Evolutionary conservation across 2,888 invertebrate species (phyloP), one percentile per base, ranked within the genome.

Genomic region (Gisinianus flammeolus): DNA sequence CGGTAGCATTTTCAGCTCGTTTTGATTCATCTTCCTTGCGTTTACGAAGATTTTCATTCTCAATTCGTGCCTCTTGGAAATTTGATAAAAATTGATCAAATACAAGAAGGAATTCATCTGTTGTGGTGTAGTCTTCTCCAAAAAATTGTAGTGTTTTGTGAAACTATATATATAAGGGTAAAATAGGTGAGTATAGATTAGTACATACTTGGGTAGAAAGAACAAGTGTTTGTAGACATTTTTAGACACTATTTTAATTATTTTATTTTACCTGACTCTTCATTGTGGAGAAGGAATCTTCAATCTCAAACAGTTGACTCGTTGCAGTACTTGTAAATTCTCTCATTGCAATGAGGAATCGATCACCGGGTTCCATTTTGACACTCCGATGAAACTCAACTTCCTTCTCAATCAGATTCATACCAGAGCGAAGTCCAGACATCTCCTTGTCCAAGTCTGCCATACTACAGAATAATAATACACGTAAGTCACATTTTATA

Each of bases 261-360:
- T 19, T 19, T 62, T 24, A 58, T 24, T 6, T 24, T 69, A 91
- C 90, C 88, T 90, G 90, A 62, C 93, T 93, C 88, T 96, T 97
- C 97, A 97, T 97, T 86, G 97, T 96, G 88, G 94, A 93, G 88
- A 94, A 96, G 79, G 94, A 90, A 85, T 97, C 96, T 86, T 97
- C 96, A 6, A 97, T 90, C 87, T 97, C 96, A 0, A 96, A 94
- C 85, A 96, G 92, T 85, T 95, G 91, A 86, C 95, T 96, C 0
- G 95, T 93, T 0, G 97, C 96, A 82, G 94, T 93, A 0, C 96
- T 94, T 86, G 96, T 93, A 88, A 98, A 97, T 87, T 97, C 97
- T 81, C 94, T 90, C 96, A 97, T 97, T 33, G 96, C 95, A 0
- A 94, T 93, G 80, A 96, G 90, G 88, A 96, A 97, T 86, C 94